Evolutionary conservation across 2,888 invertebrate genomes (phyloP), one percentile per base, ranked within the genome.

Genomic region (Pyrocoelia pectoralis): DNA sequence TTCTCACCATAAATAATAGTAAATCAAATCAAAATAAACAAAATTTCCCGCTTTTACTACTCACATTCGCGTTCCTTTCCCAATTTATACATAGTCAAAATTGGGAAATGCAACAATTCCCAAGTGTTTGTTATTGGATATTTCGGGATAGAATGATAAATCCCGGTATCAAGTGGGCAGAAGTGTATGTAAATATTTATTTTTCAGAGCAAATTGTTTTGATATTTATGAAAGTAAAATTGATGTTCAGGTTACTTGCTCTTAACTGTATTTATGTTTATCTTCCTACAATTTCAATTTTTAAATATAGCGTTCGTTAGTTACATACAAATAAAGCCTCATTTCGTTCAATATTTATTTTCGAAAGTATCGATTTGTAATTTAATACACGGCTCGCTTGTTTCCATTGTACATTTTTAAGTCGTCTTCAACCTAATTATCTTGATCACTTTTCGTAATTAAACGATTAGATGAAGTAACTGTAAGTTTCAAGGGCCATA

Each of bases 161-260:
- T 46, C 46, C 9, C 15, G 15, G 46, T 46, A 46, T 15, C 15
- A 41, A 19, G 51, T 17, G 19, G 52, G 33, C 57, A 49, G 29
- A 61, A 61, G 43, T 56, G 38, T 29, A 46, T 17, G 38, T 52
- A 56, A 61, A 61, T 61, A 61, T 61, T 61, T 61, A 52, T 53
- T 61, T 56, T 41, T 13, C 14, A 28, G 52, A 56, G 52, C 28
- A 61, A 56, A 46, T 13, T 41, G 40, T 53, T n/a, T 59, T 18
- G 15, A 40, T 41, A 41, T 61, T 61, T 61, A 13, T 28, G 10
- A 51, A 53, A 46, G 33, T 17, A 15, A 46, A 53, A 50, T 58
- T 41, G 51, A 41, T 28, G 14, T 53, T 29, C 19, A 24, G n/a
- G 14, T 52, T 58, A 58, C 46, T 48, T 56, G 17, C 46, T 8